Conservation (phyloP, 1,140 invertebrate species). For the Paraescarpia echinospica region DNA sequence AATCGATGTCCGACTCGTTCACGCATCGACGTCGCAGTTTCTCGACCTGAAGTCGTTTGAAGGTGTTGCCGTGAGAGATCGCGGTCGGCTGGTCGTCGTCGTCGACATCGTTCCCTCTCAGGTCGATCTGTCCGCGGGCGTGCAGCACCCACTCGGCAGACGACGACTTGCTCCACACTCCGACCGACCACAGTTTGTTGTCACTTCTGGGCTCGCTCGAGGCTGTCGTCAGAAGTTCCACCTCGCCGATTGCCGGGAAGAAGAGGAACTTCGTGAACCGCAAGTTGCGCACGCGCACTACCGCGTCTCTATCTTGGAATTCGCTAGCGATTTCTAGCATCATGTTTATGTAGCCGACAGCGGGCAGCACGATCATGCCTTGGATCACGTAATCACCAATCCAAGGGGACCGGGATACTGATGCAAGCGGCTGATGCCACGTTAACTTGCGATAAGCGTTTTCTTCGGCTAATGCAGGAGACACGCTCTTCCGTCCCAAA, state of each 20-base stretch:
- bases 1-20: background rate
- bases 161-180: background rate
- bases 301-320: background rate
- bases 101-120: background rate
- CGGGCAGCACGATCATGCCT: background rate
- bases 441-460: background rate
- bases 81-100: background rate
- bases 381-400: background rate
- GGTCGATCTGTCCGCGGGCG: background rate
- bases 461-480: background rate
- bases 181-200: background rate
- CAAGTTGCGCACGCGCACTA: background rate
- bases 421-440: background rate
- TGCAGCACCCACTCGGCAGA: background rate
- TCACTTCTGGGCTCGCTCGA: background rate
- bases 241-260: background rate
- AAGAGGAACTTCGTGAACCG: background rate
- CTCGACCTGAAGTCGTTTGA: background rate
- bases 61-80: background rate
- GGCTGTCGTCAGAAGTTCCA: background rate
- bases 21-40: background rate
- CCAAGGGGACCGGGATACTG: background rate
- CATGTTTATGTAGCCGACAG: background rate
- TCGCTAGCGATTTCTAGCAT: background rate
- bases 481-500: background rate